A percentile compares a stretch with the other conserved stretches of the same genome.
Evolutionary conservation across 2,888 invertebrate species (phyloP).

Genomic region (Thyatira batis): DNA sequence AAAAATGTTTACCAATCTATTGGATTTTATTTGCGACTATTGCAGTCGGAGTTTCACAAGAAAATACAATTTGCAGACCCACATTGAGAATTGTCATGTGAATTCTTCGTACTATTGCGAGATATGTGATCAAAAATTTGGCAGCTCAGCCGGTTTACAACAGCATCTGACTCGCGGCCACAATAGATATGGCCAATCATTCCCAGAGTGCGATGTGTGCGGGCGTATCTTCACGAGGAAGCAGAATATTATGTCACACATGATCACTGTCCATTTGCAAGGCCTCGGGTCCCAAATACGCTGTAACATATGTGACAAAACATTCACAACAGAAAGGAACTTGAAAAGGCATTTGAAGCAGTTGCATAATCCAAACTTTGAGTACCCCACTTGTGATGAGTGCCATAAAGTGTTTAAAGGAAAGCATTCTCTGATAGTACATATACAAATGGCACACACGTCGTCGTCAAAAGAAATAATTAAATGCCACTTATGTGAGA

Average conservation of each 20-base stretch:
- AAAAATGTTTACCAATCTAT: conserved; percentile 31
- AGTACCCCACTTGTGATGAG: conserved; percentile 56
- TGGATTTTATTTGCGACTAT: conserved; percentile 61
- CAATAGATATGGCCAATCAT: conserved; percentile 50
- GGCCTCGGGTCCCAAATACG: conserved; percentile 42
- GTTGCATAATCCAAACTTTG: conserved; percentile 54
- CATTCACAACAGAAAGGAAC: conserved; percentile 59
- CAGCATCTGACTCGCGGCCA: conserved; percentile 58
- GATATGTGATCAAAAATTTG: conserved; percentile 56
- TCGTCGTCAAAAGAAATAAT: conserved; percentile 27
- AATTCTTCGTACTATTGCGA: conserved; percentile 53
- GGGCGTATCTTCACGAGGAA: conserved; percentile 65
- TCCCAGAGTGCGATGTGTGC: conserved; percentile 68
- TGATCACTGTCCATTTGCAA: conserved; percentile 63
- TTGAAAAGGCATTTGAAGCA: conserved; percentile 57
- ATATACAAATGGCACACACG: conserved; percentile 52
- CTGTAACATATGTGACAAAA: conserved; percentile 52
- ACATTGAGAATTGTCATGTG: conserved; percentile 66
- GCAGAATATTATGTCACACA: conserved; percentile 67
- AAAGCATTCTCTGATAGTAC: conserved; percentile 51
- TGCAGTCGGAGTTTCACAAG: conserved; percentile 62
- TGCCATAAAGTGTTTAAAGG: conserved; percentile 58
- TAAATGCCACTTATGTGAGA: conserved; percentile 55
- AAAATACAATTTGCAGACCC: conserved; percentile 64
- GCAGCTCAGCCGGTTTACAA: conserved; percentile 54